Percentiles rank a stretch among this genome's conserved stretches.
phyloP scores from a whole-genome alignment of 2,113 vertebrate genomes.

The Ammospiza caudacuta region DNA sequence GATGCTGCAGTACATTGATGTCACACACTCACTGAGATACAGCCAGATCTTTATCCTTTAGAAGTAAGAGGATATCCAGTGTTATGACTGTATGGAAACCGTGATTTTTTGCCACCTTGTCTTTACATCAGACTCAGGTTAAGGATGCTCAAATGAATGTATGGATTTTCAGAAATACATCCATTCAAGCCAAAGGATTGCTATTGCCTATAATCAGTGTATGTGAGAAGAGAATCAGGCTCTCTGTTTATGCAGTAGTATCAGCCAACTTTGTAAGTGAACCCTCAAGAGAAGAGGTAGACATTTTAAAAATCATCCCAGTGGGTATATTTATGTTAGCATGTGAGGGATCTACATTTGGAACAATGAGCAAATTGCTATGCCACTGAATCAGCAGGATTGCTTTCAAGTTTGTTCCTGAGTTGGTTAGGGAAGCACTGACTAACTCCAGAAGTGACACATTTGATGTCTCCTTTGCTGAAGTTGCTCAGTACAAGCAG shows the following conservation, averaged over 20 bases:
- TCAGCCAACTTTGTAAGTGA: background rate
- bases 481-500: background rate
- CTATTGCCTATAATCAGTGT: background rate
- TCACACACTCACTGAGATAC: background rate
- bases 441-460: conserved; percentile 17
- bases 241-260: background rate
- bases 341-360: background rate
- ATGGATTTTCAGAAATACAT: background rate
- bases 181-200: background rate
- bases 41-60: background rate
- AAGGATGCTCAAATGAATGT: background rate
- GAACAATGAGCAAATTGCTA: background rate
- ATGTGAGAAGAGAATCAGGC: background rate
- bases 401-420: background rate
- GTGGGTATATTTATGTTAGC: background rate
- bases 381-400: conserved; percentile 1
- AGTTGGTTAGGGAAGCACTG: background rate
- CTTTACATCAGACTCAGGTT: background rate
- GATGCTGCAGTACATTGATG: background rate
- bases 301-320: background rate
- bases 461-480: background rate
- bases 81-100: background rate
- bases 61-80: background rate
- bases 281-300: background rate
- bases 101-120: background rate